These are phyloP conservation scores for Rhyacichthys aspro DNA, from an alignment of 2,797 vertebrate species.

Conservation along the genomic window DNA sequence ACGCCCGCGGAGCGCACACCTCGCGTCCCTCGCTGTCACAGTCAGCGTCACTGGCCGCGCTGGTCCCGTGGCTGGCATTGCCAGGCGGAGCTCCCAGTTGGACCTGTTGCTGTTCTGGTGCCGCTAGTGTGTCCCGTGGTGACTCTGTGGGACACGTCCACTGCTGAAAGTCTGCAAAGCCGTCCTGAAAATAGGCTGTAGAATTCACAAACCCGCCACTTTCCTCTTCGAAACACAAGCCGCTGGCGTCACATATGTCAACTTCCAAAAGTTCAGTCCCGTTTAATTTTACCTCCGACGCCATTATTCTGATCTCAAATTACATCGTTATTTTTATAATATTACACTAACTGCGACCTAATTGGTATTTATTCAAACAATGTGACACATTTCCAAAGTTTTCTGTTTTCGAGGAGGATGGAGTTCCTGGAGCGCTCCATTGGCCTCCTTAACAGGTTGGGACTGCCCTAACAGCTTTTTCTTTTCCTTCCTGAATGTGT, in stretches of 20 bases:
- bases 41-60: constrained; percentile 31
- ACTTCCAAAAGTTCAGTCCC: constrained; percentile 76
- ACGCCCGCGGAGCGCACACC: constrained; percentile 64
- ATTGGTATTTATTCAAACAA: neutral
- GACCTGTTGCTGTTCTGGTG: constrained; percentile 27
- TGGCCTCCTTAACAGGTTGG: constrained; percentile 43
- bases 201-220: constrained; percentile 66
- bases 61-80: constrained; percentile 10
- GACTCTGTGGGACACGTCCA: constrained; percentile 54
- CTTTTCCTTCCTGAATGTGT: constrained; percentile 57
- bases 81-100: constrained; percentile 15
- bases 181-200: constrained; percentile 31
- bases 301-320: constrained; percentile 47
- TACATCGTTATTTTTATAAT: neutral
- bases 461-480: constrained; percentile 20
- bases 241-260: constrained; percentile 71
- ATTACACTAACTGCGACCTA: too few species aligned
- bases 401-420: constrained; percentile 49
- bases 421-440: constrained; percentile 76
- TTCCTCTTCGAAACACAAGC: constrained; percentile 61
- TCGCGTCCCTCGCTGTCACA: constrained; percentile 21
- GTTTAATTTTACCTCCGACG: constrained; percentile 39
- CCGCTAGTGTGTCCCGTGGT: constrained; percentile 52
- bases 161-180: constrained; percentile 62
- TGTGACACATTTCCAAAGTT: constrained; percentile 34